Evolutionary conservation across 2,113 vertebrate genomes (phyloP).

Genomic region (Merops nubicus): DNA sequence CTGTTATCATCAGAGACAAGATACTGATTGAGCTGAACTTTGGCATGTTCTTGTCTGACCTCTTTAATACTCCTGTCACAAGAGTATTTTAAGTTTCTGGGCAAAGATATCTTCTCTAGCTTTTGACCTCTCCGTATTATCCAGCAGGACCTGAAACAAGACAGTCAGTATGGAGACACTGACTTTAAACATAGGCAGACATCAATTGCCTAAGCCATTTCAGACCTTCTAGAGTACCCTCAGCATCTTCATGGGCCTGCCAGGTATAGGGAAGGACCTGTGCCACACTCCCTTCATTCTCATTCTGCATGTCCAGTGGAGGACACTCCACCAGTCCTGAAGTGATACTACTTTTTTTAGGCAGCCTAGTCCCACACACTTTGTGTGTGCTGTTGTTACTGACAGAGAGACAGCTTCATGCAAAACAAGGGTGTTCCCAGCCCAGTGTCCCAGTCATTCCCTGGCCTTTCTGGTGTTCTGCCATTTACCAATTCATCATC

Average conservation of each 20-base stretch:
- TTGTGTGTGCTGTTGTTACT: neutral
- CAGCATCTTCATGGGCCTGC: neutral
- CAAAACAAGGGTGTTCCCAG: neutral
- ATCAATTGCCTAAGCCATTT: neutral
- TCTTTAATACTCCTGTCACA: slow-evolving; percentile 17
- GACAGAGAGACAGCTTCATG: neutral
- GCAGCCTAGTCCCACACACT: neutral
- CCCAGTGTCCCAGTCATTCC: neutral
- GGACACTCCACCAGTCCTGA: neutral
- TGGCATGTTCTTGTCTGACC: slow-evolving; percentile 24
- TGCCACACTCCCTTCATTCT: neutral
- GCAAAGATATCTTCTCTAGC: neutral
- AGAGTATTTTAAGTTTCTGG: slow-evolving; percentile 20
- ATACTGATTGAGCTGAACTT: slow-evolving; percentile 18
- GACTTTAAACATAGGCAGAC: neutral
- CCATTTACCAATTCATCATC: neutral
- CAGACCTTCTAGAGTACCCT: neutral
- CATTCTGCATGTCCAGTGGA: neutral
- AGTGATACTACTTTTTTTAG: neutral
- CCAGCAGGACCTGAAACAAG: neutral
- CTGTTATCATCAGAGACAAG: slow-evolving; percentile 28
- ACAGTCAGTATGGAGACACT: neutral
- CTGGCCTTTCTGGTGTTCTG: neutral
- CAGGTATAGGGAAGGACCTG: neutral
- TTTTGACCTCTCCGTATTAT: neutral